Percentiles rank a stretch among this genome's conserved stretches.
phyloP scores from a whole-genome alignment of 2,888 invertebrate genomes.

The Amblyteles armatorius region DNA sequence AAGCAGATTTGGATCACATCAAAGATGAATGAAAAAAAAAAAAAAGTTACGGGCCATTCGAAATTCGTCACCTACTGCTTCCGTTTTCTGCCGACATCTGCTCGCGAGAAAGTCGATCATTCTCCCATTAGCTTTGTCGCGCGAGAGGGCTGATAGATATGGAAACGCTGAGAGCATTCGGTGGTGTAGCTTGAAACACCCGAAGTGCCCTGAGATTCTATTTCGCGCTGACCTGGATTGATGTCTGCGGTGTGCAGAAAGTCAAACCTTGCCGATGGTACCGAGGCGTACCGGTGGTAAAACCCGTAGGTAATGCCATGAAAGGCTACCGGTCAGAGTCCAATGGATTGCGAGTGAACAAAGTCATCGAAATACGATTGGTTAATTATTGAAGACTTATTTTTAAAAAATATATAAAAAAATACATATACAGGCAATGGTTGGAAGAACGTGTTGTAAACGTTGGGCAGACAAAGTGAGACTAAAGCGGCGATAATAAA shows the following conservation, averaged over 20 bases:
- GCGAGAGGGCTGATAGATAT: neutral
- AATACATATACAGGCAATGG: neutral
- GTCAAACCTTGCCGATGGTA: neutral
- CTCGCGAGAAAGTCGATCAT: conserved; percentile 39
- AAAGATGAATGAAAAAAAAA: neutral
- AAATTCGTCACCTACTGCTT: conserved; percentile 9
- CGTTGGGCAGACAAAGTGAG: neutral
- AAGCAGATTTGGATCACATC: neutral
- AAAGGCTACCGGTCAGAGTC: neutral
- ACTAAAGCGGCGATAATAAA: neutral
- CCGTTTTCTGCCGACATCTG: conserved; percentile 12
- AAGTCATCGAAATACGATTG: too few species aligned
- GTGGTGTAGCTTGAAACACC: neutral
- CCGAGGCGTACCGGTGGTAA: too few species aligned
- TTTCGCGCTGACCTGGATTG: conserved; percentile 17
- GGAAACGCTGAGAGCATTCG: conserved; percentile 31
- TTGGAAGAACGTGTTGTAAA: neutral
- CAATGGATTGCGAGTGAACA: neutral
- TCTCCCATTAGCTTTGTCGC: neutral
- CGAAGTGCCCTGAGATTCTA: conserved; percentile 31
- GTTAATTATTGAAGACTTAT: too few species aligned
- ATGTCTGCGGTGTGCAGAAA: neutral
- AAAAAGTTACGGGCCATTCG: neutral
- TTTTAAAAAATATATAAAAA: too few species aligned
- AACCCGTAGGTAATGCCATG: neutral